Evolutionary conservation across 2,113 vertebrate genomes (phyloP).

Genomic region (Paraplagusia blochii): DNA sequence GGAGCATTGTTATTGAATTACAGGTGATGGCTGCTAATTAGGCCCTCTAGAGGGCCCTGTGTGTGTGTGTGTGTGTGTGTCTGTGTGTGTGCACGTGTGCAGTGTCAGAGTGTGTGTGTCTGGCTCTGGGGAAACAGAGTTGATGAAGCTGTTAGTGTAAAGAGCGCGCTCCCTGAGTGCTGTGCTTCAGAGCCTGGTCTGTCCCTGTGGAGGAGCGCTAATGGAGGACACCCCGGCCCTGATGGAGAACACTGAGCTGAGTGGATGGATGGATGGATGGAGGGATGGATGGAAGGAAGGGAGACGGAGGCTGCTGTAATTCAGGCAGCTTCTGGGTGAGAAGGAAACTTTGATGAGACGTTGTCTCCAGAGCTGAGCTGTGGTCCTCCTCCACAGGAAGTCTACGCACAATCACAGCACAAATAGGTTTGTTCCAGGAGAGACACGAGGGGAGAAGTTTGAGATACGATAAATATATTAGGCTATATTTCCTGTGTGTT

Average conservation of each 20-base stretch:
- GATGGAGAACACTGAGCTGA: constrained; percentile 48
- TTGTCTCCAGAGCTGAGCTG: constrained; percentile 25
- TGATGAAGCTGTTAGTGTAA: constrained; percentile 70
- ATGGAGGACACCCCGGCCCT: constrained; percentile 56
- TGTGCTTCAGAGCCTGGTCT: constrained; percentile 42
- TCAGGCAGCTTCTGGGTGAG: constrained; percentile 24
- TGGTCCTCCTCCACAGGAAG: constrained; percentile 8
- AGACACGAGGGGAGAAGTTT: too few relatives aligned
- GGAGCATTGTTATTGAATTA: constrained; percentile 65
- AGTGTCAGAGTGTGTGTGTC: constrained; percentile 33
- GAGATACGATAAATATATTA: too few relatives aligned
- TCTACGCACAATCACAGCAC: too few relatives aligned
- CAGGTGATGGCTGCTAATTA: constrained; percentile 72
- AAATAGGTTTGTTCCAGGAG: too few relatives aligned
- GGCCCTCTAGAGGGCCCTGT: constrained; percentile 56
- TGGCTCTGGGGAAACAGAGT: constrained; percentile 46
- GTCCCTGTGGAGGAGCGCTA: constrained; percentile 56
- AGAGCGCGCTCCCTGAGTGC: constrained; percentile 56
- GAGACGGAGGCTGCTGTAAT: constrained; percentile 33
- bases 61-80: constrained; percentile 22
- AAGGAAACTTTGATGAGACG: constrained; percentile 38
- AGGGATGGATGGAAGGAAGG: constrained; percentile 22
- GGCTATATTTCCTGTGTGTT: too few relatives aligned
- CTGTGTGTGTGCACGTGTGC: constrained; percentile 2
- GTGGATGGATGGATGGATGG: constrained; percentile 26